These are phyloP conservation scores for Mandrillus leucophaeus DNA, from an alignment of 2,113 vertebrate genomes.

Conservation along the genomic window DNA sequence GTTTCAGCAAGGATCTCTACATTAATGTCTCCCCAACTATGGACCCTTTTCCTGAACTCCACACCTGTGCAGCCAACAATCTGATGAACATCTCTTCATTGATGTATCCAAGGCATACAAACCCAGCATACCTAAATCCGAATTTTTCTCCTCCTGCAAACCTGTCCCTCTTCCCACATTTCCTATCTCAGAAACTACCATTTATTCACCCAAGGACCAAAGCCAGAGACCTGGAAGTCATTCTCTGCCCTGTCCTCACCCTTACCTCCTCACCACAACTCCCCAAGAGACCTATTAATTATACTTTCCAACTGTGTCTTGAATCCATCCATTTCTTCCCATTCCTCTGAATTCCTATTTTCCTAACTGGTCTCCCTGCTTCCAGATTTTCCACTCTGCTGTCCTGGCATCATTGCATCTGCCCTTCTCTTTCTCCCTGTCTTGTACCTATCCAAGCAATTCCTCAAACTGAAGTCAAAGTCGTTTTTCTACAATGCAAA, in stretches of 20 bases:
- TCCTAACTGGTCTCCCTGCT: neutral
- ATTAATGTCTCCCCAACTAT: neutral
- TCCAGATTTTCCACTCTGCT: neutral
- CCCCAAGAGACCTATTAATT: neutral
- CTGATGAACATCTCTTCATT: neutral
- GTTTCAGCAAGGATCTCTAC: neutral
- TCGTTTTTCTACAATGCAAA: neutral
- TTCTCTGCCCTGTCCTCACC: no score
- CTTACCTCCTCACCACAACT: neutral
- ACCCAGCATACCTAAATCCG: no score
- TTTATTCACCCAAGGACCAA: neutral
- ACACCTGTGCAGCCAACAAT: neutral
- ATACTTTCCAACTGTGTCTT: neutral
- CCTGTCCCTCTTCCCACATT: neutral
- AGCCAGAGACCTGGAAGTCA: neutral
- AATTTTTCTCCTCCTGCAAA: neutral
- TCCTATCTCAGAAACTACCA: neutral
- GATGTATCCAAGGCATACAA: neutral
- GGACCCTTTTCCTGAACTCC: neutral
- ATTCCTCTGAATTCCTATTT: neutral
- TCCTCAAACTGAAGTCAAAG: neutral
- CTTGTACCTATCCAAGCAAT: neutral
- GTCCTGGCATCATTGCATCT: neutral
- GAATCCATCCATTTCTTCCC: neutral
- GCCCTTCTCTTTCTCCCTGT: neutral